Evolutionary conservation across 2,888 invertebrate species (phyloP), one percentile per base, ranked within the genome.

Genomic region (Mongoloraphidia duomilia): DNA sequence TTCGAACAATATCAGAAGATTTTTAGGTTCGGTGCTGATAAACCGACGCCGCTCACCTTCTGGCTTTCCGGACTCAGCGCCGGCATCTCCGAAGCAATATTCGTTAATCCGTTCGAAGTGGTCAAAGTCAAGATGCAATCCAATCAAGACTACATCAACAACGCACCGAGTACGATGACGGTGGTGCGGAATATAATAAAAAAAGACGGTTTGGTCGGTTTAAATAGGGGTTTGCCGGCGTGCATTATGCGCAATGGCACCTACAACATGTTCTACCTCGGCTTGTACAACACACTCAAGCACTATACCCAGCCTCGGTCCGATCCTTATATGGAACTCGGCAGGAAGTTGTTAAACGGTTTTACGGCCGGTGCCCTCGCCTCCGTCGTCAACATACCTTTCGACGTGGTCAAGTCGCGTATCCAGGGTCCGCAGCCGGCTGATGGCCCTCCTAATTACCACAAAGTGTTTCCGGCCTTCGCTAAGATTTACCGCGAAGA

Each of bases 91-190:
- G 94, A 95, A 70, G 92, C 85, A 8, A 75, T 94, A 53, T 73
- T 93, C 48, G 87, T 93, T 0, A 94, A 94, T 70, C 94, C 94
- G 0, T 94, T 94, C 65, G 94, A 95, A 75, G 91, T 93, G 35
- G 89, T 96, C 1, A 96, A 95, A 75, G 92, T 95, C n/a, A 80
- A 80, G 2, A 67, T 89, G 52, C 89, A 89, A 63, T 80, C 88
- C 0, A 83, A 89, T 61, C 79, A 79, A 49, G 72, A 79, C 1
- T 37, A 26, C 12, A 69, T 73, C 44, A 74, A 77, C 34, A 71
- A 74, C 46, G 65, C 76, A 10, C 85, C 85, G 1, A 84, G 84
- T 53, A 89, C 92, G 0, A 84, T 84, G 74, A 64, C 75, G 4
- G 85, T 90, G 3, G 91, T 93, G 0, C 79, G 78, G 54, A 75